phyloP scores from a whole-genome alignment of 2,888 invertebrate genomes.

The Anoncus sp. region DNA sequence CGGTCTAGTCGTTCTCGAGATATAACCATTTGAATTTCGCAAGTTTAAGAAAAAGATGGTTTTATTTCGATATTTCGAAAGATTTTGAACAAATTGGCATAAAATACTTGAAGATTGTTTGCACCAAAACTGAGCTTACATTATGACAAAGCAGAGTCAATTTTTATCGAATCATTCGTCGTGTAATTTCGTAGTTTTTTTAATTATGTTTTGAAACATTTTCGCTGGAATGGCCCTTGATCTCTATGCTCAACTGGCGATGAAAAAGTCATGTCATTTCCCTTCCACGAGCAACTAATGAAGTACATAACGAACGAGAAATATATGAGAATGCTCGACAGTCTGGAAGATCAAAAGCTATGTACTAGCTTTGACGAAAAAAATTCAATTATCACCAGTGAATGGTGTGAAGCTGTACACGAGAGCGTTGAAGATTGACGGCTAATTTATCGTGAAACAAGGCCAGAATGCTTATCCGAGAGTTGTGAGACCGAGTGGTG shows the following conservation, averaged over 20 bases:
- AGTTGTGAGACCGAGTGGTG: slow-evolving; percentile 20
- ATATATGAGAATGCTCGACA: slow-evolving; percentile 35
- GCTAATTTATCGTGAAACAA: slow-evolving; percentile 65
- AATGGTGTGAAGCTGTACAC: not conserved
- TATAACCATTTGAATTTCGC: no score
- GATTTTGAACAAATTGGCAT: no score
- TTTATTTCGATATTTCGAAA: no score
- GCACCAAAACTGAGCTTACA: no score
- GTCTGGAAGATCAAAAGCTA: slow-evolving; percentile 42
- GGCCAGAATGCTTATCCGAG: slow-evolving; percentile 30
- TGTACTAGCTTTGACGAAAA: slow-evolving; percentile 23
- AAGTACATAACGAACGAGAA: slow-evolving; percentile 43
- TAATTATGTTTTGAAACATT: not conserved
- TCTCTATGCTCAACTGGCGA: not conserved
- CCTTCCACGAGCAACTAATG: slow-evolving; percentile 7
- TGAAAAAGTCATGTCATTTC: not conserved
- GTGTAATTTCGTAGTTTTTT: no score
- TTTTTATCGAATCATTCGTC: no score
- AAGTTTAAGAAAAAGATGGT: no score
- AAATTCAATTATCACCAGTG: slow-evolving; percentile 29
- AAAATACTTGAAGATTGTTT: no score
- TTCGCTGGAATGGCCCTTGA: not conserved
- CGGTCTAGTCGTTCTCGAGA: no score
- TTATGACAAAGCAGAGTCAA: no score
- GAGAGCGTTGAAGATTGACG: slow-evolving; percentile 35